Evolutionary conservation across 2,888 invertebrate species (phyloP).

Genomic region (Pycnomerus fuliginosus): DNA sequence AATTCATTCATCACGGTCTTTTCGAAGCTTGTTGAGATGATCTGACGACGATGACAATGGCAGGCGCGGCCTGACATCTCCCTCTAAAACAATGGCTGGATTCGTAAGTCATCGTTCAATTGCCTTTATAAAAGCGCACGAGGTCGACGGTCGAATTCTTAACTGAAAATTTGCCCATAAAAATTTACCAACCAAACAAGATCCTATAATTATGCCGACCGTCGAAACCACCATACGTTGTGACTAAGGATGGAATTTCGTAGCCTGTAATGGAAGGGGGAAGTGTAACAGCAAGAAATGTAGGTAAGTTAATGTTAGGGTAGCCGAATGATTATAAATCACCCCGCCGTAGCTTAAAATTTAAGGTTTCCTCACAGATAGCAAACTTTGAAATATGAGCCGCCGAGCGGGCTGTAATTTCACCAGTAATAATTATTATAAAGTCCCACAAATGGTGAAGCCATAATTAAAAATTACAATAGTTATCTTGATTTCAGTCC

Average conservation of each 20-base stretch:
- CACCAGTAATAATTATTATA: slow-evolving; percentile 27
- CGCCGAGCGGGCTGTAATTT: slow-evolving; percentile 24
- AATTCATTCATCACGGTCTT: slow-evolving; percentile 24
- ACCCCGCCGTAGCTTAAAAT: slow-evolving; percentile 19
- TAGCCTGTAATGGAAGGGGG: too few species aligned
- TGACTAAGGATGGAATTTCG: too few species aligned
- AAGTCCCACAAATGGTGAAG: slow-evolving; percentile 23
- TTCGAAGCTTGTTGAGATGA: slow-evolving; percentile 20
- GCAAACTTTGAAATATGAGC: slow-evolving; percentile 26
- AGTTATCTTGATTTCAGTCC: slow-evolving; percentile 25
- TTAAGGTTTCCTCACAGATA: slow-evolving; percentile 25
- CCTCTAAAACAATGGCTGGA: slow-evolving; percentile 22
- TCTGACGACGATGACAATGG: slow-evolving; percentile 27
- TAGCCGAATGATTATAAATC: slow-evolving; percentile 22
- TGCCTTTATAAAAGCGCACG: slow-evolving; percentile 6
- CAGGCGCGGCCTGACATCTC: slow-evolving; percentile 25
- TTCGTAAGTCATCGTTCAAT: slow-evolving; percentile 20
- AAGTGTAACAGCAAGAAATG: too few species aligned
- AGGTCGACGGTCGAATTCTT: too few species aligned
- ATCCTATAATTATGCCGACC: too few species aligned
- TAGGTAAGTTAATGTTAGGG: slow-evolving; percentile 26
- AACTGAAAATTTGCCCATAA: too few species aligned
- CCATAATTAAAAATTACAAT: slow-evolving; percentile 28
- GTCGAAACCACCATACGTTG: too few species aligned
- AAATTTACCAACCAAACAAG: too few species aligned